Percentiles rank a stretch among this genome's conserved stretches.
Evolutionary conservation across 2,888 invertebrate genomes (phyloP).

Genomic region (Disparrhopalites patrizii): DNA sequence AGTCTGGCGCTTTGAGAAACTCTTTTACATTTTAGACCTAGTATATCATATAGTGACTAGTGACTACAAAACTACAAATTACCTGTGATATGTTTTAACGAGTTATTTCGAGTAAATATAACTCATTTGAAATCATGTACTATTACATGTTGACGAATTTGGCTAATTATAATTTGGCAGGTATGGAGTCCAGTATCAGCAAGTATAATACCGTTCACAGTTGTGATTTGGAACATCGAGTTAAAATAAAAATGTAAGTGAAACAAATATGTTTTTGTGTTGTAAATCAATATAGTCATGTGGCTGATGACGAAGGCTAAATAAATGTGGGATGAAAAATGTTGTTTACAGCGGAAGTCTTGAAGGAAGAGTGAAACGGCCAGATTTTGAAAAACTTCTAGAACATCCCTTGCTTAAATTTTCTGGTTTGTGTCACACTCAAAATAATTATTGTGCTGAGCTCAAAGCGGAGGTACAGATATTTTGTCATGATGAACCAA

Average conservation of each 20-base stretch:
- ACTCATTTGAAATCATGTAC: too few relatives aligned
- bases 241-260: slow-evolving; percentile 26
- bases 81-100: too few relatives aligned
- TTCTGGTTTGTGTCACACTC: slow-evolving; percentile 78
- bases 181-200: slow-evolving; percentile 14
- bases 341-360: slow-evolving; percentile 71
- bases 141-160: too few relatives aligned
- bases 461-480: slow-evolving; percentile 79
- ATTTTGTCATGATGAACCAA: slow-evolving; percentile 56
- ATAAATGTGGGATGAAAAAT: background rate
- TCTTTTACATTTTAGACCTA: too few relatives aligned
- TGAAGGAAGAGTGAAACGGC: slow-evolving; percentile 82
- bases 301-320: too few relatives aligned
- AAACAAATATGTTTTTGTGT: background rate
- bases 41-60: too few relatives aligned
- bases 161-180: too few relatives aligned
- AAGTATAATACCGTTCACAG: slow-evolving; percentile 20
- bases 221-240: slow-evolving; percentile 22
- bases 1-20: too few relatives aligned
- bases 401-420: slow-evolving; percentile 84
- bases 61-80: too few relatives aligned
- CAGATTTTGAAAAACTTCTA: slow-evolving; percentile 80
- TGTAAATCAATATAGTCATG: background rate
- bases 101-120: too few relatives aligned
- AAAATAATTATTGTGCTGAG: slow-evolving; percentile 66